Base-by-base conservation (phyloP, 2,113 vertebrate genomes). In the Pseudorectes ferrugineus region DNA sequence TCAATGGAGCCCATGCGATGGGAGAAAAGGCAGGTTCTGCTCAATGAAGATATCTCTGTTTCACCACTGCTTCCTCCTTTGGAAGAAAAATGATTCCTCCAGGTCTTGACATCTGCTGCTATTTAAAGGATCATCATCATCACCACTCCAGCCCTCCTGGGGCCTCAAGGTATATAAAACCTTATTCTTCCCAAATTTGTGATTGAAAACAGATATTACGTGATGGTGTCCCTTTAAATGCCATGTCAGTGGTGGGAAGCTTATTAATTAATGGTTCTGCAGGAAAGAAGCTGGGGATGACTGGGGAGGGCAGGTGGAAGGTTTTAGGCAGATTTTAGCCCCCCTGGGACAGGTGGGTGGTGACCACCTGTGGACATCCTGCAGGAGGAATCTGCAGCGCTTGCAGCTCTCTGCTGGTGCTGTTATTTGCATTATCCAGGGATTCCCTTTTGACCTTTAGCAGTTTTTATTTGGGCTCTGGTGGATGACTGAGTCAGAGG, bases 51-150 rank as follows among this genome's bases (percentile, higher is more conserved):
- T 25, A 15, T 45, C 20, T 61, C 38, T n/a, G 78, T 61, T 74
- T 42, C 58, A 55, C 81, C 74, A 61, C 55, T 31, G 6, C 85
- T 88, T 92, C 67, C n/a, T 62, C 38, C 59, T 83, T 63, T 16
- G 40, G 33, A 88, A 83, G 82, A 92, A 79, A 88, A 94, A 92
- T 76, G 3, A 33, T 70, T 73, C 75, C 76, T 94, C 35, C 35
- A 58, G 83, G 67, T 88, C 83, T 55, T 92, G 75, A 80, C 85
- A 88, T 85, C 94, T 95, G 94, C 88, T 94, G 54, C 54, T 85
- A 21, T 71, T 95, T 87, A 94, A 96, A 92, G 88, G 78, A 76
- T 79, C 55, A 88, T 85, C 58, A 85, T 79, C 62, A 92, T 80
- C 80, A 38, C 62, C 54, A 46, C n/a, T 38, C 40, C 40, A 10